Evolutionary conservation across 2,888 invertebrate species (phyloP).

Genomic region (Zeuzera pyrina): DNA sequence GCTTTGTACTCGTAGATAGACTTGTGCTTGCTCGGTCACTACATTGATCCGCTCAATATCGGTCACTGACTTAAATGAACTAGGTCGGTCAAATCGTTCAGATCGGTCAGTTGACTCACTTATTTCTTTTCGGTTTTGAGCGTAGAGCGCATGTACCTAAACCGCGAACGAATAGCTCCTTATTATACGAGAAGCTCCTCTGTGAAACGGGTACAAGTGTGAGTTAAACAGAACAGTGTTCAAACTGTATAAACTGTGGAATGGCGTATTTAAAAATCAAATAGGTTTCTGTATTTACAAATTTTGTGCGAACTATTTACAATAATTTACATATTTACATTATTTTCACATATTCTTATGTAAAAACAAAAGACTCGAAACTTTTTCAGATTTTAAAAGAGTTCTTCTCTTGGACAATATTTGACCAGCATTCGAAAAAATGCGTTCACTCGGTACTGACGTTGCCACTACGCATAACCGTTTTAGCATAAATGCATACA

Average conservation of each 20-base stretch:
- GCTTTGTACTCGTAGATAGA: no score
- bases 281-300: not conserved
- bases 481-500: not conserved
- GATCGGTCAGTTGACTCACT: no score
- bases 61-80: constrained; percentile 2
- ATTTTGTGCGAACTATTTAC: not conserved
- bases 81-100: no score
- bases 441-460: no score
- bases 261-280: constrained; percentile 1
- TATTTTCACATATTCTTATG: not conserved
- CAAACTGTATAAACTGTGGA: not conserved
- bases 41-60: not conserved
- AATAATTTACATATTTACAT: not conserved
- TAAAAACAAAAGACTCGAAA: constrained; percentile 1
- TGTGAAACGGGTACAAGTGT: no score
- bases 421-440: no score
- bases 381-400: not conserved
- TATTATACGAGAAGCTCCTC: no score
- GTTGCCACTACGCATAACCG: not conserved
- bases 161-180: no score
- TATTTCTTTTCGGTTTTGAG: no score
- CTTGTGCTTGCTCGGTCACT: no score
- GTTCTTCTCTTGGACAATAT: not conserved
- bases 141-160: constrained; percentile 4
- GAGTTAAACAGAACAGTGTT: no score